Evolutionary conservation across 2,113 vertebrate genomes (phyloP).

Genomic region (Perccottus glenii): DNA sequence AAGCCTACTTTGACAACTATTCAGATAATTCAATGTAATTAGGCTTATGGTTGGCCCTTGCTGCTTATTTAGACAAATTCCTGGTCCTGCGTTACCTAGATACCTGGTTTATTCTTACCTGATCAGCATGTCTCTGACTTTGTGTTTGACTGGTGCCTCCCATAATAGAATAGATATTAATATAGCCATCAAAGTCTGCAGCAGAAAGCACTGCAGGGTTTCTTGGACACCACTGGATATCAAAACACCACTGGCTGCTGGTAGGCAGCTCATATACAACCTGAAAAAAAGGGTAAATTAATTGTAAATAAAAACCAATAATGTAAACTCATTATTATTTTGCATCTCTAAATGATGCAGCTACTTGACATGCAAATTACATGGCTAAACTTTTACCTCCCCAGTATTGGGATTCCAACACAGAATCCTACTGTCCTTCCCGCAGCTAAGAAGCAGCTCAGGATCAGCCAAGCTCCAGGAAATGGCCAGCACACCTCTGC

Average conservation of each 20-base stretch:
- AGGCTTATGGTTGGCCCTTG: too few relatives aligned
- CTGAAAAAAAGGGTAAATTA: constrained; percentile 62
- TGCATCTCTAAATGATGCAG: background rate
- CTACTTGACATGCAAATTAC: background rate
- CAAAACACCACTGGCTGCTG: constrained; percentile 96
- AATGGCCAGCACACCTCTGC: constrained; percentile 90
- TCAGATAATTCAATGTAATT: too few relatives aligned
- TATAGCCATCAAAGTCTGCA: constrained; percentile 89
- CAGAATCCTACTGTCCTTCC: constrained; percentile 94
- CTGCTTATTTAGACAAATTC: too few relatives aligned
- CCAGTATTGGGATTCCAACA: constrained; percentile 96
- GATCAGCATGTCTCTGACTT: constrained; percentile 85
- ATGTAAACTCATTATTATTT: background rate
- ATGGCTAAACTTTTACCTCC: constrained; percentile 79
- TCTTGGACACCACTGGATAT: constrained; percentile 97
- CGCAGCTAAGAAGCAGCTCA: constrained; percentile 93
- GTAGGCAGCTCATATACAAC: constrained; percentile 93
- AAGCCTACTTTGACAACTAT: too few relatives aligned
- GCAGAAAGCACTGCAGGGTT: constrained; percentile 93
- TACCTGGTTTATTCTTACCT: constrained; percentile 55
- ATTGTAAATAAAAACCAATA: background rate
- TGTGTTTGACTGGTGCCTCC: constrained; percentile 86
- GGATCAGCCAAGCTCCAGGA: constrained; percentile 95
- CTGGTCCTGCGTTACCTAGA: fast-evolving
- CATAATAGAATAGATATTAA: constrained; percentile 95